Percentiles rank a stretch among this genome's conserved stretches.
Conservation (phyloP, 1,140 invertebrate species). For the Heliconius nattereri region DNA sequence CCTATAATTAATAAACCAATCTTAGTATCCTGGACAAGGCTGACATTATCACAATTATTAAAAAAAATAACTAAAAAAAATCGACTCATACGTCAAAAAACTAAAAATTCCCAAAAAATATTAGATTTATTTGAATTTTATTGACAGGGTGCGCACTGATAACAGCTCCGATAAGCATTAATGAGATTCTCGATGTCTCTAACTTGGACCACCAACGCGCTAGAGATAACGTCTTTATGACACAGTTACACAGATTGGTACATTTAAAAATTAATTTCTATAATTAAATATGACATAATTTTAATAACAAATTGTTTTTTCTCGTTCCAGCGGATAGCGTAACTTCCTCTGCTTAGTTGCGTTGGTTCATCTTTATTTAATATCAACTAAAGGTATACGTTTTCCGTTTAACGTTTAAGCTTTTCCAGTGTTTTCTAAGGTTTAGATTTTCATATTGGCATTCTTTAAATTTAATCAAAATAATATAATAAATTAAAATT, state of each 20-base stretch:
- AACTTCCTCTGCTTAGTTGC: background rate
- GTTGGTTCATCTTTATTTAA: background rate
- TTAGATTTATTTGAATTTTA: conserved; percentile 23
- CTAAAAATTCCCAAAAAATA: background rate
- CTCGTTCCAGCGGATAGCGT: conserved; percentile 1
- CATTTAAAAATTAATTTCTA: conserved; percentile 15
- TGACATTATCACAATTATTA: background rate
- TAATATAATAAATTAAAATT: too few species aligned
- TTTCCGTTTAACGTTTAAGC: background rate
- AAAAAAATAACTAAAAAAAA: background rate
- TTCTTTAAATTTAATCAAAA: too few species aligned
- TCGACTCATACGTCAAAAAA: background rate
- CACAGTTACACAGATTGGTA: background rate
- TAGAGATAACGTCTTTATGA: conserved; percentile 21
- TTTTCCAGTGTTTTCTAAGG: too few species aligned
- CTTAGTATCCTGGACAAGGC: too few species aligned
- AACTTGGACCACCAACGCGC: conserved; percentile 21
- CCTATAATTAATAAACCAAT: too few species aligned
- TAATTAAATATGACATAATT: conserved; percentile 7
- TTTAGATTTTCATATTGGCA: too few species aligned
- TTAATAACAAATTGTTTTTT: background rate
- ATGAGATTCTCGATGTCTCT: conserved; percentile 21
- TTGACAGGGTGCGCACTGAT: conserved; percentile 17
- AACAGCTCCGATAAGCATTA: background rate
- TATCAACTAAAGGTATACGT: background rate